Base-by-base conservation (phyloP, 2,888 invertebrate genomes). In the Anodontia alba region DNA sequence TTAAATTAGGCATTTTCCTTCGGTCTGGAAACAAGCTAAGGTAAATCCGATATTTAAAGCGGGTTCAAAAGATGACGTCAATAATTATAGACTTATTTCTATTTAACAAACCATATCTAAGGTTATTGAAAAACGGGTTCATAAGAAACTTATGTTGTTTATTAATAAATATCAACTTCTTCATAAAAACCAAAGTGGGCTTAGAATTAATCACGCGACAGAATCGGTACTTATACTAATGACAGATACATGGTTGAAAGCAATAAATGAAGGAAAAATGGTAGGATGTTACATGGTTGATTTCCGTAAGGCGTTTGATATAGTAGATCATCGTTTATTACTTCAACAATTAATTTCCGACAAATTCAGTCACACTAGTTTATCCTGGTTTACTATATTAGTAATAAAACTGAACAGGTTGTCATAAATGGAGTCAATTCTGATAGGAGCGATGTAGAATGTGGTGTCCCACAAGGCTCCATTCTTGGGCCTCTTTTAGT, bases 401-500 rank as follows among this genome's bases (percentile, higher is more conserved):
- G 20, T 15, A 26, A 54, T 26, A n/a, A 26, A n/a, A 54, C 23
- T 26, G 23, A 54, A n/a, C 23, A 26, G 5, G 54, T 54, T 23
- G 7, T 10, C 1, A 26, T 54, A 23, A 54, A 54, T 26, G 26
- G 15, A 7, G 7, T 5, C 2, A n/a, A 8, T 26, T 54, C 54
- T 5, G 15, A 54, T 20, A 26, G 1, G 1, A 26, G n/a, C 1
- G n/a, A 54, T 20, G n/a, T 26, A 26, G 31, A 1, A 8, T 33
- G 62, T 17, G 62, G 62, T 15, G 62, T 62, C 10, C 62, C 62
- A 20, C 31, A 62, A 33, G 62, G 62, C 1, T 62, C 62, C 33
- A 62, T 62, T 62, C 17, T 62, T 12, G 62, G 33, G 3, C 62
- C 62, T 62, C 33, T 62, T 33, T 62, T 62, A 62, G 31, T 62